Evolutionary conservation across 2,888 invertebrate genomes (phyloP).

Genomic region (Aleiodes testaceus): DNA sequence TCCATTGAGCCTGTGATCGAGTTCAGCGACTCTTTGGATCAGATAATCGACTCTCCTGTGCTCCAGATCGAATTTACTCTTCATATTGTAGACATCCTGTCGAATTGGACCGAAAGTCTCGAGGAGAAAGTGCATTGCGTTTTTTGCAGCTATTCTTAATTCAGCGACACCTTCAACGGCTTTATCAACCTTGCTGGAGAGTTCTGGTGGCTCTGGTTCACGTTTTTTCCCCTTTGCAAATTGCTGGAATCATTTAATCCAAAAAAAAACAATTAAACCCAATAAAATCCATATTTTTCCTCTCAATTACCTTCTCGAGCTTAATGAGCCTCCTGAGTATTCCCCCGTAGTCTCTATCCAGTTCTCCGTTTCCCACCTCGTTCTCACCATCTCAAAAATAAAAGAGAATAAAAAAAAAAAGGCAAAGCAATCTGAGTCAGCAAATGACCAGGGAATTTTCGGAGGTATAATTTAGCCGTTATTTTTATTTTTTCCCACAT

Average conservation of each 20-base stretch:
- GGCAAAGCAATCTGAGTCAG: slow-evolving; percentile 11
- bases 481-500: slow-evolving; percentile 26
- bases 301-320: slow-evolving; percentile 64
- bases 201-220: slow-evolving; percentile 64
- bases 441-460: slow-evolving; percentile 5
- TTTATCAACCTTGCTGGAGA: slow-evolving; percentile 62
- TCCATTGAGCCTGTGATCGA: slow-evolving; percentile 64
- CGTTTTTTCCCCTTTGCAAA: slow-evolving; percentile 63
- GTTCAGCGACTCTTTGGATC: slow-evolving; percentile 62
- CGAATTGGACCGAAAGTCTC: slow-evolving; percentile 49
- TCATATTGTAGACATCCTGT: slow-evolving; percentile 65
- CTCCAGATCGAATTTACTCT: slow-evolving; percentile 66
- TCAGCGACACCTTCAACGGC: slow-evolving; percentile 67
- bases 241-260: slow-evolving; percentile 57
- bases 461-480: slow-evolving; percentile 33
- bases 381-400: slow-evolving; percentile 65
- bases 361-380: slow-evolving; percentile 64
- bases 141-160: slow-evolving; percentile 65
- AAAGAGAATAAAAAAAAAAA: slow-evolving; percentile 14
- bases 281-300: neutral
- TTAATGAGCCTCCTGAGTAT: slow-evolving; percentile 67
- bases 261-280: too few relatives aligned
- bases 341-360: slow-evolving; percentile 64
- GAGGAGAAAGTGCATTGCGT: slow-evolving; percentile 58
- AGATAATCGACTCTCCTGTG: slow-evolving; percentile 66